Conservation (phyloP, 2,797 vertebrate species). For the Danio choprae region DNA sequence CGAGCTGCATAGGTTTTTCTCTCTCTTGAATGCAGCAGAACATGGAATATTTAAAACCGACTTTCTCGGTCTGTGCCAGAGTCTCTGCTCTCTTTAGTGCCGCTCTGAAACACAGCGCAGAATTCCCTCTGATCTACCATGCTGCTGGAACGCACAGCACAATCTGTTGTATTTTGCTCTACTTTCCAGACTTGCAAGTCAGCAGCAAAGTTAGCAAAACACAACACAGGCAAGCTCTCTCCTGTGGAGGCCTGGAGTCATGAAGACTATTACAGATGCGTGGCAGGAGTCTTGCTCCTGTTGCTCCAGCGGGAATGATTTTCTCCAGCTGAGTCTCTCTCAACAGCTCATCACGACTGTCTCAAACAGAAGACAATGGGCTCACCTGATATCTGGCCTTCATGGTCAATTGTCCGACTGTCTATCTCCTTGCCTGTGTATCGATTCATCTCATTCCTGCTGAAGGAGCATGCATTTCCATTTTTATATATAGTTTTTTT, state of each 20-base stretch:
- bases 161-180: constrained; percentile 7
- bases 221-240: constrained; percentile 30
- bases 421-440: constrained; percentile 21
- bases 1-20: constrained; percentile 50
- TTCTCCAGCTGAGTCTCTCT: constrained; percentile 33
- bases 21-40: constrained; percentile 50
- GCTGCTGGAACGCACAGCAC: constrained; percentile 7
- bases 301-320: constrained; percentile 27
- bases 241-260: constrained; percentile 35
- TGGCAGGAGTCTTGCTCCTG: constrained; percentile 12
- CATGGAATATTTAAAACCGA: constrained; percentile 58
- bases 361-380: constrained; percentile 26
- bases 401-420: constrained; percentile 6
- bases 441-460: constrained; percentile 3
- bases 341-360: constrained; percentile 46
- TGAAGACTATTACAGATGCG: constrained; percentile 42
- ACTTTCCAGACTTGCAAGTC: constrained; percentile 41
- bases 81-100: constrained; percentile 8
- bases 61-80: not conserved
- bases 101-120: constrained; percentile 29
- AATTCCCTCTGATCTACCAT: constrained; percentile 31
- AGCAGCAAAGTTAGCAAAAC: constrained; percentile 46
- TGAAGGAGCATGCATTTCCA: not conserved
- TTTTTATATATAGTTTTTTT: constrained; percentile 35
- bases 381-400: constrained; percentile 44